These are phyloP conservation scores for Caenorhabditis imperialis DNA, from an alignment of 2,888 invertebrate species.

Conservation along the genomic window DNA sequence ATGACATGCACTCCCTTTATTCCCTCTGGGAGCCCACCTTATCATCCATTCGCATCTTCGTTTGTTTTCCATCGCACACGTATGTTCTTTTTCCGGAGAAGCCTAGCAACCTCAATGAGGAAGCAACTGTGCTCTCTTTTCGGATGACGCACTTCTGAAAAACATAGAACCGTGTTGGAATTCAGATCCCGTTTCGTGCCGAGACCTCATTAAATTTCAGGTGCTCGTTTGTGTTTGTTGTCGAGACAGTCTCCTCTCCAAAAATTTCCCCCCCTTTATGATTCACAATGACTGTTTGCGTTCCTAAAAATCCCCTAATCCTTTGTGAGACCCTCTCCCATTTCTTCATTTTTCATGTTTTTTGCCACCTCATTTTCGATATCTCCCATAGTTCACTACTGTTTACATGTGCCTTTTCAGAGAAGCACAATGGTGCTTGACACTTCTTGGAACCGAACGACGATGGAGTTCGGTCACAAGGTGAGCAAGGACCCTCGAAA, in stretches of 20 bases:
- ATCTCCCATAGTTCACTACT: constrained; percentile 5
- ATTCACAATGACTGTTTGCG: no score
- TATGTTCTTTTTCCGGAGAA: background rate
- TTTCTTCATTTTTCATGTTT: constrained; percentile 5
- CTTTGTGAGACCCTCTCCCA: no score
- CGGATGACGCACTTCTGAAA: no score
- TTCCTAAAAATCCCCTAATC: no score
- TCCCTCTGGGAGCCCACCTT: background rate
- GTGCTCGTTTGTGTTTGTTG: no score
- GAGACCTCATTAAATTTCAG: no score
- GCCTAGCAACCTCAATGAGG: constrained; percentile 1
- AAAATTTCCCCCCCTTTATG: no score
- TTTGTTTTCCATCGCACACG: background rate
- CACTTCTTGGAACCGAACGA: constrained; percentile 58
- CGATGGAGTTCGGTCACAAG: constrained; percentile 54
- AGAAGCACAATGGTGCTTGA: constrained; percentile 58
- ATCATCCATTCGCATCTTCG: background rate
- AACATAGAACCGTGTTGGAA: no score
- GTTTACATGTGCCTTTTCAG: constrained; percentile 7
- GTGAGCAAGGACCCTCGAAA: no score
- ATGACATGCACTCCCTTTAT: constrained; percentile 8
- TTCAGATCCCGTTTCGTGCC: no score
- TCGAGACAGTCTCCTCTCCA: no score
- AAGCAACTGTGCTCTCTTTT: no score
- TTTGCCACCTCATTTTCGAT: constrained; percentile 6